A percentile compares a stretch with the other conserved stretches of the same genome.
Conservation (phyloP, 2,113 vertebrate genomes). For the Ptyas mucosa region DNA sequence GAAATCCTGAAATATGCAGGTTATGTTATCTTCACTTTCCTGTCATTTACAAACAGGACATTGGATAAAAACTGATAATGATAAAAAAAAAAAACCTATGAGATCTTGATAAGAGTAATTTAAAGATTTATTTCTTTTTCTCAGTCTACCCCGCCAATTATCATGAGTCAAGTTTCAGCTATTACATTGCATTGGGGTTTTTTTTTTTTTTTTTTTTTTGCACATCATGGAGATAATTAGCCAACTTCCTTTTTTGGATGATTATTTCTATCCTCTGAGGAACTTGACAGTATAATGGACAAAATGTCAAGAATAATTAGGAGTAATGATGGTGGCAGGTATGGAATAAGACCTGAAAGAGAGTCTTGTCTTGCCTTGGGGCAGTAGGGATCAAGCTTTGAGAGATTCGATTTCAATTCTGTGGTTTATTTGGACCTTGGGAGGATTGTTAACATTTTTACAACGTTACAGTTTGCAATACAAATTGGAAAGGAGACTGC, state of each 20-base stretch:
- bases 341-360: constrained; percentile 28
- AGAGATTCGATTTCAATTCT: constrained; percentile 22
- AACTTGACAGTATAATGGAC: constrained; percentile 43
- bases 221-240: constrained; percentile 53
- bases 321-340: constrained; percentile 35
- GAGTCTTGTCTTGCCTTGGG: constrained; percentile 18
- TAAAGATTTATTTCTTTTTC: constrained; percentile 50
- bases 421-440: constrained; percentile 23
- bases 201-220: constrained; percentile 46
- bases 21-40: background rate
- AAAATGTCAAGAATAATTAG: constrained; percentile 62
- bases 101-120: constrained; percentile 34
- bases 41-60: background rate
- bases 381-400: background rate
- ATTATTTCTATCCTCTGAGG: constrained; percentile 60
- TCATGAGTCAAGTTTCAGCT: constrained; percentile 49
- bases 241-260: constrained; percentile 35
- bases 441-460: constrained; percentile 24
- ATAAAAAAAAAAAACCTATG: constrained; percentile 19
- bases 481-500: background rate
- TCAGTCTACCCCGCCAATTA: constrained; percentile 5
- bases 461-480: background rate
- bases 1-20: background rate
- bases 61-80: constrained; percentile 2
- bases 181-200: constrained; percentile 17